phyloP scores from a whole-genome alignment of 2,888 invertebrate species.

The Epistrophe grossulariae region DNA sequence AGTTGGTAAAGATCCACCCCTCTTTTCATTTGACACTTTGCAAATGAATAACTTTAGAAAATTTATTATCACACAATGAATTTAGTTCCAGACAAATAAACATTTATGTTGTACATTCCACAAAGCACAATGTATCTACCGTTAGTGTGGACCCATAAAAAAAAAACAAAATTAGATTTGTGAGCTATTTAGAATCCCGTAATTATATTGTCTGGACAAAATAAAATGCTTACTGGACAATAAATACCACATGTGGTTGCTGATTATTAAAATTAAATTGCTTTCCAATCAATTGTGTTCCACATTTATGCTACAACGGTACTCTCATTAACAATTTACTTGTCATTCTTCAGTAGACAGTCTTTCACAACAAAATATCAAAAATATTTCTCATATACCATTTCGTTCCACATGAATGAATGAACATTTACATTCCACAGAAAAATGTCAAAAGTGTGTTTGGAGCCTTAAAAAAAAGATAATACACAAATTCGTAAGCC shows the following conservation, averaged over 20 bases:
- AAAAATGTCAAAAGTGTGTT: constrained; percentile 13
- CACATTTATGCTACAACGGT: background rate
- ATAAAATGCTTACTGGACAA: background rate
- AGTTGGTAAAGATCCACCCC: too few species aligned
- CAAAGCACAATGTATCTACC: background rate
- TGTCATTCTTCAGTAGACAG: background rate
- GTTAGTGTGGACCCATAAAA: background rate
- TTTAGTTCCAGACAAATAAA: constrained; percentile 53
- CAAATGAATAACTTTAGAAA: constrained; percentile 39
- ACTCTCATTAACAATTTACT: background rate
- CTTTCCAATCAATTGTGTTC: background rate
- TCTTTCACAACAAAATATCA: background rate
- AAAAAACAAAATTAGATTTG: background rate
- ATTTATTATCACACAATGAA: constrained; percentile 61
- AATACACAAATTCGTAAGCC: constrained; percentile 16
- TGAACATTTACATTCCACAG: background rate
- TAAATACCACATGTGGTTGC: background rate
- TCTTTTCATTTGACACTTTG: constrained; percentile 13
- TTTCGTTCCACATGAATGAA: background rate
- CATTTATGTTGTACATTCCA: background rate
- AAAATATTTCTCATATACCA: background rate
- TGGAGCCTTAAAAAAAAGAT: background rate
- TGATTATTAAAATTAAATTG: background rate
- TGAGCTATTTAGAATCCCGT: background rate
- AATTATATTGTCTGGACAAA: background rate